phyloP scores from a whole-genome alignment of 2,113 vertebrate species.

The Podarcis muralis region DNA sequence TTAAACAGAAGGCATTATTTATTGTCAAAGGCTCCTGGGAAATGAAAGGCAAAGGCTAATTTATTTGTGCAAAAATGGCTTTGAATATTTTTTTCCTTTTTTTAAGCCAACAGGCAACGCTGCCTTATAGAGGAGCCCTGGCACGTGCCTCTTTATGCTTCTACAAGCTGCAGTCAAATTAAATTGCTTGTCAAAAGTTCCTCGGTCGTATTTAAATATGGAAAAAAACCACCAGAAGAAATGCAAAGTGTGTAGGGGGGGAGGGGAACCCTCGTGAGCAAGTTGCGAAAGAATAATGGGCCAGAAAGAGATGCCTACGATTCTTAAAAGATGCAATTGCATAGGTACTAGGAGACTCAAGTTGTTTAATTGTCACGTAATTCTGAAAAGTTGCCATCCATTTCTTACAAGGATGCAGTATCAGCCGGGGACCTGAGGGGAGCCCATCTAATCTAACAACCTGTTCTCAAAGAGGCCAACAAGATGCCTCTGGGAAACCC shows the following conservation, averaged over 20 bases:
- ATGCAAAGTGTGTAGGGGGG: constrained; percentile 1
- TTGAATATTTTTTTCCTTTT: constrained; percentile 27
- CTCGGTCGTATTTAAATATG: constrained; percentile 57
- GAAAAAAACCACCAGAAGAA: constrained; percentile 38
- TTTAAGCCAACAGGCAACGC: constrained; percentile 41
- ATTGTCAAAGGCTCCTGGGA: constrained; percentile 20
- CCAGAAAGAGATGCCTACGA: constrained; percentile 50
- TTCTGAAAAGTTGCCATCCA: constrained; percentile 10
- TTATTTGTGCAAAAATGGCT: constrained; percentile 51
- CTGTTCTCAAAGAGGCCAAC: too few relatives aligned
- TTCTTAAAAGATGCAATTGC: constrained; percentile 50
- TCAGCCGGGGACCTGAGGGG: too few relatives aligned
- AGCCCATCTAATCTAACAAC: too few relatives aligned
- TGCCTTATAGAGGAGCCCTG: constrained; percentile 35
- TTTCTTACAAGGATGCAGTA: too few relatives aligned
- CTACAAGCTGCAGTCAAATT: constrained; percentile 48
- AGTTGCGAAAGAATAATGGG: constrained; percentile 51
- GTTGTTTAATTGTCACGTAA: constrained; percentile 40
- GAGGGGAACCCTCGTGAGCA: neutral
- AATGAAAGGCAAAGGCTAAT: constrained; percentile 42
- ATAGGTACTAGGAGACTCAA: constrained; percentile 30
- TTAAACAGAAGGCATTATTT: constrained; percentile 50
- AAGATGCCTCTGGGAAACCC: too few relatives aligned
- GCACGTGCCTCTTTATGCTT: constrained; percentile 36
- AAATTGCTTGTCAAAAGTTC: constrained; percentile 66